phyloP scores from a whole-genome alignment of 2,888 invertebrate species.

The Drosophila mimica region DNA sequence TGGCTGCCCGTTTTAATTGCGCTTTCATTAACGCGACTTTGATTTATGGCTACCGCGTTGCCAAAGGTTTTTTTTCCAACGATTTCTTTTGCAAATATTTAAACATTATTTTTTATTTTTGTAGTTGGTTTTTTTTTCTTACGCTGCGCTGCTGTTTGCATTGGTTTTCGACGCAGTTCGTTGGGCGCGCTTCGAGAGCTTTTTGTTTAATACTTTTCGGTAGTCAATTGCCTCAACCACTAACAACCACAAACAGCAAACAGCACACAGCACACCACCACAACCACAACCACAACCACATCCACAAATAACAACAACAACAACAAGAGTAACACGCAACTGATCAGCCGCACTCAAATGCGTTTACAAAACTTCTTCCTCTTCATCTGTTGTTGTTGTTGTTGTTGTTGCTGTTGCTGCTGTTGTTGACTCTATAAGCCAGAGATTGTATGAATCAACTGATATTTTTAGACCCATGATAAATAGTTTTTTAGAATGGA shows the following conservation, averaged over 20 bases:
- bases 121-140: constrained; percentile 2
- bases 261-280: too few species aligned
- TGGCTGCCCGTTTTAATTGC: constrained; percentile 76
- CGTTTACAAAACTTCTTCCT: constrained; percentile 64
- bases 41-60: constrained; percentile 82
- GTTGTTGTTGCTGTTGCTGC: background rate
- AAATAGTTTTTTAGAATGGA: constrained; percentile 46
- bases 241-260: constrained; percentile 24
- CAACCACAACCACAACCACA: constrained; percentile 11
- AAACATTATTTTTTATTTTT: constrained; percentile 61
- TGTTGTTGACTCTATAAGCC: constrained; percentile 31
- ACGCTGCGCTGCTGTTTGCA: constrained; percentile 62
- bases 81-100: constrained; percentile 83
- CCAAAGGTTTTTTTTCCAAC: constrained; percentile 73
- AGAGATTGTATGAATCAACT: constrained; percentile 52
- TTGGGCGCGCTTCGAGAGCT: constrained; percentile 56
- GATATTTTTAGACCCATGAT: constrained; percentile 67
- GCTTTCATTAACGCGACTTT: constrained; percentile 82
- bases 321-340: constrained; percentile 26
- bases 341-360: constrained; percentile 45
- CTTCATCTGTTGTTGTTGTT: constrained; percentile 21
- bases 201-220: constrained; percentile 80
- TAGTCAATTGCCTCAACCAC: constrained; percentile 72
- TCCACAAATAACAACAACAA: constrained; percentile 1
- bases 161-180: constrained; percentile 68